Conservation (phyloP, 2,888 invertebrate species). For the Thecocarcelia acutangulata region DNA sequence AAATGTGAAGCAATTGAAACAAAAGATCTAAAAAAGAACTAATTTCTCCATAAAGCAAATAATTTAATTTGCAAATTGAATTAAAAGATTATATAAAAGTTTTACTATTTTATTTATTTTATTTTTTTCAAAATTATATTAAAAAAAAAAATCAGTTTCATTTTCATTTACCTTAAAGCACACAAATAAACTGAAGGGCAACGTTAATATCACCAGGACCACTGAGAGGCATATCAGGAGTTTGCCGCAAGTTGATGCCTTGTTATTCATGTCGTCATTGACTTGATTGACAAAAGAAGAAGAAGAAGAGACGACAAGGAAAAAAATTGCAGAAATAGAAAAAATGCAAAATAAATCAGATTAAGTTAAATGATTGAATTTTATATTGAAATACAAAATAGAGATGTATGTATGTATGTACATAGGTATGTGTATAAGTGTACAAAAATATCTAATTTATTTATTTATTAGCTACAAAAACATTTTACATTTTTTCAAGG, state of each 20-base stretch:
- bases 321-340: background rate
- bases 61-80: slow-evolving; percentile 31
- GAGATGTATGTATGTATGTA: no score
- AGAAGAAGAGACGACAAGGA: background rate
- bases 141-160: slow-evolving; percentile 15
- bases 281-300: no score
- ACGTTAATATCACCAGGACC: slow-evolving; percentile 90
- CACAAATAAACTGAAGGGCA: slow-evolving; percentile 95
- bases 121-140: slow-evolving; percentile 3
- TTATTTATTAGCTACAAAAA: background rate
- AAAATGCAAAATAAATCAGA: background rate
- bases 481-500: background rate
- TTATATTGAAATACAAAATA: background rate
- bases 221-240: slow-evolving; percentile 92
- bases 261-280: slow-evolving; percentile 84
- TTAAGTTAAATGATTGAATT: slow-evolving; percentile 21
- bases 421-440: no score
- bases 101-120: no score
- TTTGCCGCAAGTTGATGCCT: slow-evolving; percentile 90
- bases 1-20: slow-evolving; percentile 28
- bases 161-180: slow-evolving; percentile 91
- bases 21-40: background rate
- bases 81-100: background rate
- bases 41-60: background rate
- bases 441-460: slow-evolving; percentile 9